Percentiles rank a stretch among this genome's conserved stretches.
Evolutionary conservation across 2,888 invertebrate species (phyloP).

Genomic region (Eupeodes luniger): DNA sequence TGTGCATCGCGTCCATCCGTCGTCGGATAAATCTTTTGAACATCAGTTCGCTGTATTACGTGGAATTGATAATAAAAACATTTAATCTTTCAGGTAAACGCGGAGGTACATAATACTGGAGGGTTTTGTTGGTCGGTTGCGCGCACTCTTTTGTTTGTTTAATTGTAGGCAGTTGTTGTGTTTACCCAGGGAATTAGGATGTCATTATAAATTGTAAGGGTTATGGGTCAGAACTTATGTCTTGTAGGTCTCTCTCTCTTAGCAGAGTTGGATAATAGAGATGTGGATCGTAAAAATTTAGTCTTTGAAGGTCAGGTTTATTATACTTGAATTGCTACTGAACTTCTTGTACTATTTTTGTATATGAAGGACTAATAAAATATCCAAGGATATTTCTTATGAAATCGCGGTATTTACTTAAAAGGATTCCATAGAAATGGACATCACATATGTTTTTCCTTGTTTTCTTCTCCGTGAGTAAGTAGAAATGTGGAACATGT

Average conservation of each 20-base stretch:
- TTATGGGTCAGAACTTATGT: background rate
- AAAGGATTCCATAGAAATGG: slow-evolving; percentile 3
- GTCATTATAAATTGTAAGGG: slow-evolving; percentile 33
- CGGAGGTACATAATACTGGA: background rate
- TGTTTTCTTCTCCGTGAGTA: too few species aligned
- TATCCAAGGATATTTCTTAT: background rate
- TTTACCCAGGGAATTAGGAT: slow-evolving; percentile 61
- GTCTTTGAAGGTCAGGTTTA: slow-evolving; percentile 41
- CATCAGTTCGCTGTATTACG: slow-evolving; percentile 18
- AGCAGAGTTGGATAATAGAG: background rate
- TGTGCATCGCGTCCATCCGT: background rate
- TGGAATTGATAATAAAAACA: slow-evolving; percentile 57
- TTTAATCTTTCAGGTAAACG: slow-evolving; percentile 34
- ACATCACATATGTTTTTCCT: background rate
- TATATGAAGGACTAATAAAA: background rate
- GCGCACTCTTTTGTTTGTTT: slow-evolving; percentile 47
- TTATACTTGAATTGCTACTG: slow-evolving; percentile 54
- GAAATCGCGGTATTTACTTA: background rate
- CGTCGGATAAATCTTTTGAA: slow-evolving; percentile 30
- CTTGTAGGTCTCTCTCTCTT: background rate
- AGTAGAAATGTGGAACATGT: background rate
- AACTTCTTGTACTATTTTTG: background rate
- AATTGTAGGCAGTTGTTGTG: slow-evolving; percentile 59
- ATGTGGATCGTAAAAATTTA: slow-evolving; percentile 46
- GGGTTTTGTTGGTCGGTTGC: slow-evolving; percentile 38